Evolutionary conservation across 2,888 invertebrate species (phyloP).

Genomic region (Noctuana brunneofusca): DNA sequence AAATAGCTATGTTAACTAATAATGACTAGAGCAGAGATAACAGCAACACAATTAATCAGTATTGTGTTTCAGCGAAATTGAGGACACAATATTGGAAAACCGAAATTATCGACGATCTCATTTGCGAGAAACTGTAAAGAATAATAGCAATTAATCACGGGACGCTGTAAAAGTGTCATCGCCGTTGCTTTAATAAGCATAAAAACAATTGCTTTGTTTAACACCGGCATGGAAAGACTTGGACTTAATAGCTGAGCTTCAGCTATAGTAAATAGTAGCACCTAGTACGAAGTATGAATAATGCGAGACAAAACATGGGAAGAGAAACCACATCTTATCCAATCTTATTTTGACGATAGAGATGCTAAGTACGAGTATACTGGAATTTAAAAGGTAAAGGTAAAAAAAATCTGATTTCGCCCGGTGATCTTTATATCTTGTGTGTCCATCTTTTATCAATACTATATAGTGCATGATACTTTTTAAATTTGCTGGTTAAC

Average conservation of each 20-base stretch:
- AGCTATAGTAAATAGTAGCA: neutral
- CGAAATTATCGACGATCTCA: conserved; percentile 27
- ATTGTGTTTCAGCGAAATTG: neutral
- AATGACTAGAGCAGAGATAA: neutral
- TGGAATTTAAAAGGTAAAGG: no score
- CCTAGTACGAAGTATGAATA: neutral
- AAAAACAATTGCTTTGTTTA: conserved; percentile 8
- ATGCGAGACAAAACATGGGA: neutral
- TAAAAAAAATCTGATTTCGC: no score
- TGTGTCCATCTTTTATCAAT: no score
- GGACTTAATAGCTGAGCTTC: conserved; percentile 8
- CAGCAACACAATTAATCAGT: neutral
- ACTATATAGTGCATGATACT: no score
- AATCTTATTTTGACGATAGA: no score
- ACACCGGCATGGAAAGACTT: neutral
- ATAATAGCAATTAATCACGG: conserved; percentile 15
- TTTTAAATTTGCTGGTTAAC: no score
- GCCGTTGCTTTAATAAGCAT: neutral
- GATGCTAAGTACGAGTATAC: no score
- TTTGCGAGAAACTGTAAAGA: conserved; percentile 16
- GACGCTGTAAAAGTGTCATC: conserved; percentile 9
- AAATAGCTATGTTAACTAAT: neutral
- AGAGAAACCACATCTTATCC: no score
- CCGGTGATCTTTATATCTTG: no score
- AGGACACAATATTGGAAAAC: neutral